Evolutionary conservation across 2,797 vertebrate species (phyloP), one percentile per base, ranked within the genome.

Genomic region (Pitangus sulphuratus): DNA sequence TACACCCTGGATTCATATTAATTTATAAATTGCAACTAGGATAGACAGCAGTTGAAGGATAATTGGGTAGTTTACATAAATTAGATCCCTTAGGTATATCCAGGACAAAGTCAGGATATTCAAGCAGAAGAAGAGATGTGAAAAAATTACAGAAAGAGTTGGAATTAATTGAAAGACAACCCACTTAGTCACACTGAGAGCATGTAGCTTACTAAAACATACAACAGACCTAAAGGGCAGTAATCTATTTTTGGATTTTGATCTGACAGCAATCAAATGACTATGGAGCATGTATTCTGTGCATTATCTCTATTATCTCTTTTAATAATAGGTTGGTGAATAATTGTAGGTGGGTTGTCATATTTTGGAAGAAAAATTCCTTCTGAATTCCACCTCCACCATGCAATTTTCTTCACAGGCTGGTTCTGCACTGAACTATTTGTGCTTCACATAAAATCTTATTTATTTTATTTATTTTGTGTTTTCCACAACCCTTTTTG

Each of bases 281-380:
- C 83, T 91, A 35, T 31, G 62, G 44, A 87, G 76, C 19, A 0
- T 84, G 65, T 78, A 88, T 94, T 80, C 57, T 58, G 25, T 44
- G 35, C 2, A 1, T 90, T 95, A 87, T 74, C 74, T 93, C 83
- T 88, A 90, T 95, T 96, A 94, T 96, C 82, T 79, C 89, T 86
- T 87, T 92, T 94, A 96, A 96, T 94, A 96, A 96, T 87, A 95
- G 92, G 93, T 87, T 87, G 60, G 66, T 92, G 89, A 96, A 91
- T 93, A 87, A 92, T 91, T 95, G 93, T 97, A 95, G 92, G 96
- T 94, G 92, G 94, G n/a, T 71, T 96, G 91, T 93, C 87, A 57
- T 74, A 86, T 88, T 92, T 91, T 57, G 82, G 77, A 93, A 91
- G 58, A 96, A 95, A 91, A 97, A 90, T n/a, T 76, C 45, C 77